Conservation (phyloP, 2,113 vertebrate genomes). For the Mungos mungo region DNA sequence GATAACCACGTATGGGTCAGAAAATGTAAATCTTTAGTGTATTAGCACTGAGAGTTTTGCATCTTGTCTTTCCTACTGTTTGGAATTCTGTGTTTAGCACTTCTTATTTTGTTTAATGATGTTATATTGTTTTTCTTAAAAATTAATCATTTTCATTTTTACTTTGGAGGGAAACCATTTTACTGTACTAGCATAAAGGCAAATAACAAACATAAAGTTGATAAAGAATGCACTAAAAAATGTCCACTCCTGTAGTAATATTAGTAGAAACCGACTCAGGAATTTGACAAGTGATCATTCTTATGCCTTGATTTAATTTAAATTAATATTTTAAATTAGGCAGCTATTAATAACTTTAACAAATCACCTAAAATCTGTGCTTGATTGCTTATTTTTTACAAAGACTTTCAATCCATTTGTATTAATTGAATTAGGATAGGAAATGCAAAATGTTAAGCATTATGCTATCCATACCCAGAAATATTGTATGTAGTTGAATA, state of each 20-base stretch:
- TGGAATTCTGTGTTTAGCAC: neutral
- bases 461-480: neutral
- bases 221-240: neutral
- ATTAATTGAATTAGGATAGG: slow-evolving; percentile 36
- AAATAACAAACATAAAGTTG: neutral
- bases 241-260: neutral
- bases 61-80: neutral
- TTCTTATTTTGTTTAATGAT: neutral
- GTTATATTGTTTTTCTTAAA: neutral
- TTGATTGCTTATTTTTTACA: neutral
- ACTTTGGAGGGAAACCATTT: neutral
- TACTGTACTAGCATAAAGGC: neutral
- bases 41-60: neutral
- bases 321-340: slow-evolving; percentile 11
- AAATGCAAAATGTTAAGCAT: slow-evolving; percentile 28
- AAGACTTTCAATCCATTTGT: neutral
- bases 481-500: slow-evolving; percentile 30
- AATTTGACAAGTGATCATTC: neutral
- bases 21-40: neutral
- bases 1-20: neutral
- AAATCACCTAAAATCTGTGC: neutral
- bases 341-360: neutral
- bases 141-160: neutral
- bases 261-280: neutral
- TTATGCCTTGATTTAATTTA: neutral